A percentile compares a stretch with the other conserved stretches of the same genome.
Conservation (phyloP, 1,140 invertebrate species). For the Pachypeltis micranthus region DNA sequence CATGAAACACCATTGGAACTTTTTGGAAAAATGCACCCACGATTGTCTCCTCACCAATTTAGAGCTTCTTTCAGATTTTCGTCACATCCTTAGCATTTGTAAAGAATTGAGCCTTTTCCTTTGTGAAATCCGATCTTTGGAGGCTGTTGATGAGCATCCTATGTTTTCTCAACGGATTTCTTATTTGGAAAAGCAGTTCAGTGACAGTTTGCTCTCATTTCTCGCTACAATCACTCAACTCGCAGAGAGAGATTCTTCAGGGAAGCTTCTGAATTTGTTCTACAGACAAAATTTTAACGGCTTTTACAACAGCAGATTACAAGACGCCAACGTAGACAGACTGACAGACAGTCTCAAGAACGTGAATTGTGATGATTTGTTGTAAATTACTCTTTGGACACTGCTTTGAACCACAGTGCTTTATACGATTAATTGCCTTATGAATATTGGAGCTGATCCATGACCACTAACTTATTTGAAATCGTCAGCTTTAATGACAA, state of each 20-base stretch:
- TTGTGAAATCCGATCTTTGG: constrained; percentile 26
- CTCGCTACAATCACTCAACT: constrained; percentile 12
- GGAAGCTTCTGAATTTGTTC: background rate
- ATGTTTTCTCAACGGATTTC: background rate
- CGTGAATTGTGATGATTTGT: too few species aligned
- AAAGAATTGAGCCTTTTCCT: constrained; percentile 77
- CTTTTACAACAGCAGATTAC: background rate
- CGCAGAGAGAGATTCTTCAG: background rate
- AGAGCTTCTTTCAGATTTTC: constrained; percentile 67
- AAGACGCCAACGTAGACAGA: too few species aligned
- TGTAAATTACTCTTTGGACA: too few species aligned
- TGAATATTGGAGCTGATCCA: too few species aligned
- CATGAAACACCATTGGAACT: constrained; percentile 72
- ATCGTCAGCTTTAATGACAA: too few species aligned
- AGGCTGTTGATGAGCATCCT: background rate
- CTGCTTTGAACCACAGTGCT: too few species aligned
- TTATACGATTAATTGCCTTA: too few species aligned
- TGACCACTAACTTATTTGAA: too few species aligned
- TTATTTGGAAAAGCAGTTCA: constrained; percentile 8
- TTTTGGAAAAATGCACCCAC: constrained; percentile 76
- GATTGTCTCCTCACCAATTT: constrained; percentile 93
- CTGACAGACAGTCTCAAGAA: too few species aligned
- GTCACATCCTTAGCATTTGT: constrained; percentile 72
- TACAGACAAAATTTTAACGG: background rate
- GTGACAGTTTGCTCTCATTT: constrained; percentile 7